These are phyloP conservation scores for Cossypha heuglini DNA, from an alignment of 2,797 vertebrate species.

Conservation along the genomic window DNA sequence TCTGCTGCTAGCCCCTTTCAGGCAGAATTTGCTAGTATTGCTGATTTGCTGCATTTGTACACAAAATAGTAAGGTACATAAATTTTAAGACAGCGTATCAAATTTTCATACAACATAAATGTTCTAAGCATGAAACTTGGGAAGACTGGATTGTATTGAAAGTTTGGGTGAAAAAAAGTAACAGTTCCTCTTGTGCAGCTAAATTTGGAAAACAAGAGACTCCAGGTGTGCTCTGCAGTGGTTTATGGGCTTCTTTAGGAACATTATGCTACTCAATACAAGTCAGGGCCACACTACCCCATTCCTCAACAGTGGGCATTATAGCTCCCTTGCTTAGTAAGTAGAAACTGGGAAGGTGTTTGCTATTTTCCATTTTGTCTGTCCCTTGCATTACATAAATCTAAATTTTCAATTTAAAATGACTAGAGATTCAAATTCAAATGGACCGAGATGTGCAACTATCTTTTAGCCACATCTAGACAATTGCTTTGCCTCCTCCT, in stretches of 20 bases:
- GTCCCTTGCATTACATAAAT: accelerated
- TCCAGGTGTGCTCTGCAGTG: neutral
- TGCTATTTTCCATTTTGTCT: neutral
- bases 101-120: neutral
- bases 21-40: neutral
- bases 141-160: neutral
- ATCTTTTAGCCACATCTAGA: neutral
- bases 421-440: neutral
- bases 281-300: neutral
- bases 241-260: neutral
- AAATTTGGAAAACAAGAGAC: neutral
- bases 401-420: neutral
- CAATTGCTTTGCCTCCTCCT: neutral
- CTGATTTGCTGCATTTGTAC: neutral
- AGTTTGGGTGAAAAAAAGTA: neutral
- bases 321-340: neutral
- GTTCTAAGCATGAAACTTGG: neutral
- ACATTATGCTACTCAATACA: neutral
- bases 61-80: neutral
- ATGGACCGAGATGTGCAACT: neutral
- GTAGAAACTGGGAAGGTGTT: neutral
- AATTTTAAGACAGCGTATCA: neutral
- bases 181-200: neutral
- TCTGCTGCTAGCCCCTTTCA: neutral
- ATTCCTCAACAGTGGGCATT: neutral